Evolutionary conservation across 2,113 vertebrate species (phyloP), one percentile per base, ranked within the genome.

Genomic region (Albula goreensis): DNA sequence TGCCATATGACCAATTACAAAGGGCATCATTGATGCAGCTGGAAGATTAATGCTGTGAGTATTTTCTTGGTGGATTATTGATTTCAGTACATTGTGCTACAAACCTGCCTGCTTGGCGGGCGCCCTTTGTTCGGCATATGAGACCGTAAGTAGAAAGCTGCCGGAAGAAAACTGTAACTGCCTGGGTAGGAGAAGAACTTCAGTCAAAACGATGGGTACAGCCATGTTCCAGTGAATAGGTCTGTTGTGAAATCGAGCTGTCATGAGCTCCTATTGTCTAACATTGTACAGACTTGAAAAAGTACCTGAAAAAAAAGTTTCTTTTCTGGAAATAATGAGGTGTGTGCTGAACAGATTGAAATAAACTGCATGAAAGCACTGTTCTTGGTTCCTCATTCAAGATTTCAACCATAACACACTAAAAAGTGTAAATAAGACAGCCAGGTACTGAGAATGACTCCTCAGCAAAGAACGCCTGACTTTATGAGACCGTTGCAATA

Each of bases 21-120:
- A 53, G 49, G 49, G 41, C 10, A 83, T 12, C 74, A 85, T 85
- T 60, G 83, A 85, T 79, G 74, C n/a, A 85, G 22, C 79, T 31
- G 57, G 74, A 85, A 85, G 74, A 85, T 78, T 78, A 74, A 85
- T 85, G 74, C 31, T 1, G 10, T 85, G 66, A 22, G 60, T 78
- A 56, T 85, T 57, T 85, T 79, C 51, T 50, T 78, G 70, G 25
- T 85, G 77, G 52, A 85, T 78, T 85, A 85, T 85, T 50, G 83
- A 85, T 85, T 85, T 85, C 57, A 17, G 11, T 56, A 78, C 50
- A 51, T 78, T 85, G 83, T 50, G 41, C 74, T 84, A 25, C 15
- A 84, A 78, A 84, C 6, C 25, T 52, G 83, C 49, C 83, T 78
- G 1, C 50, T 31, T 25, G 57, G 78, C 70, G 50, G 63, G 66